A percentile compares a stretch with the other conserved stretches of the same genome.
phyloP scores from a whole-genome alignment of 2,113 vertebrate genomes.

The Campylomormyrus tamandua region DNA sequence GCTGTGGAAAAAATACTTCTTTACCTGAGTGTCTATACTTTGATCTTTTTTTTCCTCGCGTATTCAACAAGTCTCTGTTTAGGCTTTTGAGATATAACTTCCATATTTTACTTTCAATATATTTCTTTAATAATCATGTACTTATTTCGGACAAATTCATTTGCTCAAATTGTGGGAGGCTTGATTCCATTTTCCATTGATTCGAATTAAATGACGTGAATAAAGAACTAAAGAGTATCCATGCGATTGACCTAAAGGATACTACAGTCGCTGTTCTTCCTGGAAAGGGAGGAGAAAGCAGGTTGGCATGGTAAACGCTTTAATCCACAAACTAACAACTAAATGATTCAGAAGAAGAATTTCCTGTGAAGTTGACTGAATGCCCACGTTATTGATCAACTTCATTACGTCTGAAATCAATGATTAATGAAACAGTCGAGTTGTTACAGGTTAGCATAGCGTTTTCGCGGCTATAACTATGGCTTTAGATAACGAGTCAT shows the following conservation, averaged over 20 bases:
- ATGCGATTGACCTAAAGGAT: slow-evolving; percentile 30
- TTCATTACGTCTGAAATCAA: not conserved
- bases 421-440: not conserved
- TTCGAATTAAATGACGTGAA: not conserved
- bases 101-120: not conserved
- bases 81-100: not conserved
- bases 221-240: not conserved
- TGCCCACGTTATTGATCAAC: not conserved
- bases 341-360: not conserved
- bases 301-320: not conserved
- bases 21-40: not conserved
- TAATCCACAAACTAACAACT: not conserved
- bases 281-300: not conserved
- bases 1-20: not conserved
- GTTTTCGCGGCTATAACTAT: not conserved
- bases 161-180: not conserved
- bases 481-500: not conserved
- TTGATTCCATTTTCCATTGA: not conserved
- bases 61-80: not conserved
- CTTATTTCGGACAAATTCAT: not conserved
- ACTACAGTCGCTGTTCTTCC: slow-evolving; percentile 34
- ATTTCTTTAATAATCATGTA: not conserved
- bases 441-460: not conserved
- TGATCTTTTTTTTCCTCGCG: not conserved
- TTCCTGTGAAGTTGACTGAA: not conserved